Percentiles rank a stretch among this genome's conserved stretches.
These are phyloP conservation scores for Xylocampa areola DNA, from an alignment of 2,888 invertebrate genomes.

Conservation along the genomic window DNA sequence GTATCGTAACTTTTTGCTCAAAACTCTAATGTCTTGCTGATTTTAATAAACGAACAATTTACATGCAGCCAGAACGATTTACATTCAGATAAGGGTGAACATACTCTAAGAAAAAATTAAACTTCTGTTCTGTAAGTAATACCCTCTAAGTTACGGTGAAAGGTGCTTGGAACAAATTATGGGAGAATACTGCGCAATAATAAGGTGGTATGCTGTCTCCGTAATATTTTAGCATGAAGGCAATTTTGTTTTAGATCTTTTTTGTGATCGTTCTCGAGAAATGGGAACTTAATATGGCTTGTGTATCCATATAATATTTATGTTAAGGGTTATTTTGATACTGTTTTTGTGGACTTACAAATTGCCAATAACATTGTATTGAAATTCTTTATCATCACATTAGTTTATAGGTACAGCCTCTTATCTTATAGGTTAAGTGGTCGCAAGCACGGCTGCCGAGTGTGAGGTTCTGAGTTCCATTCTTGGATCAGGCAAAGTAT, in stretches of 20 bases:
- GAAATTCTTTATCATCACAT: too few species aligned
- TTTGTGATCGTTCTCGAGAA: neutral
- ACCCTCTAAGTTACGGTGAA: slow-evolving; percentile 21
- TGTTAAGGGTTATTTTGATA: neutral
- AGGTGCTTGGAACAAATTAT: slow-evolving; percentile 30
- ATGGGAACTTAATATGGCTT: neutral
- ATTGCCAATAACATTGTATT: too few species aligned
- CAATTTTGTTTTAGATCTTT: slow-evolving; percentile 7
- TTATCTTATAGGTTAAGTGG: too few species aligned
- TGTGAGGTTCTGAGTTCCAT: too few species aligned
- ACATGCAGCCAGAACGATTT: slow-evolving; percentile 49
- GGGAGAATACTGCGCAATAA: slow-evolving; percentile 11
- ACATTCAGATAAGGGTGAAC: slow-evolving; percentile 52
- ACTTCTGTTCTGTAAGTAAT: slow-evolving; percentile 29
- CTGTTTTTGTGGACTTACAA: too few species aligned
- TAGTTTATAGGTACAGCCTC: too few species aligned
- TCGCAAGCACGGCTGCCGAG: too few species aligned
- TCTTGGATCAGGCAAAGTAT: too few species aligned
- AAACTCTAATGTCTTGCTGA: slow-evolving; percentile 56
- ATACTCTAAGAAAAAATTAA: slow-evolving; percentile 41
- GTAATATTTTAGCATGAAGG: slow-evolving; percentile 12
- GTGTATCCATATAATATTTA: neutral
- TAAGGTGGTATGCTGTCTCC: slow-evolving; percentile 17
- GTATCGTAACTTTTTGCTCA: slow-evolving; percentile 55
- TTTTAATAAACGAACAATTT: slow-evolving; percentile 64